phyloP scores from a whole-genome alignment of 2,113 vertebrate species.

The Numenius arquata region DNA sequence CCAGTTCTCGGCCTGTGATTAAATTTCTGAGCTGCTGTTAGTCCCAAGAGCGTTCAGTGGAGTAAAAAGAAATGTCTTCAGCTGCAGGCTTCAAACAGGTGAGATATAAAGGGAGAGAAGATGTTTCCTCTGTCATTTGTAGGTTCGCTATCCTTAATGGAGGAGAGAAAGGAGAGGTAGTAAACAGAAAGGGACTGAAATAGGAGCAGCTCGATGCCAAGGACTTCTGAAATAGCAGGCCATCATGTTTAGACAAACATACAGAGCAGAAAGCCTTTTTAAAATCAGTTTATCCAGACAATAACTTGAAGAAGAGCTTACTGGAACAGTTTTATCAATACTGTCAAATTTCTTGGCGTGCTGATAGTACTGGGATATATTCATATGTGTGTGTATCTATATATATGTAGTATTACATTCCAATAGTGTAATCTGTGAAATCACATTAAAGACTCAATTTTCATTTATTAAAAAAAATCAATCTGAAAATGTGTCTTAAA shows the following conservation, averaged over 20 bases:
- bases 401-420: background rate
- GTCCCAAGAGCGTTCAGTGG: background rate
- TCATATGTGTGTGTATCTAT: background rate
- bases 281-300: background rate
- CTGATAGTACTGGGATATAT: background rate
- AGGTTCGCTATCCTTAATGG: background rate
- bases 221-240: background rate
- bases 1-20: background rate
- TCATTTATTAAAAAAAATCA: background rate
- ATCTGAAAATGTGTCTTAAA: background rate
- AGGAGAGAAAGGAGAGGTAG: background rate
- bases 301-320: background rate
- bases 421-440: background rate
- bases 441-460: background rate
- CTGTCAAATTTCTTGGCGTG: background rate
- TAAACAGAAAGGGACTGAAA: background rate
- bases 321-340: background rate
- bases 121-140: background rate
- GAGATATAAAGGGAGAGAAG: background rate
- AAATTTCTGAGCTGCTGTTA: constrained; percentile 34
- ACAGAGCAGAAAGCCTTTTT: background rate
- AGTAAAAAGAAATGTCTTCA: constrained; percentile 3
- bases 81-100: background rate
- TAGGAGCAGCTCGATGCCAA: background rate
- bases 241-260: background rate